Percentiles rank a stretch among this genome's conserved stretches.
Conservation (phyloP, 92 coral and sea anemone genomes). For the Heteractis magnifica region DNA sequence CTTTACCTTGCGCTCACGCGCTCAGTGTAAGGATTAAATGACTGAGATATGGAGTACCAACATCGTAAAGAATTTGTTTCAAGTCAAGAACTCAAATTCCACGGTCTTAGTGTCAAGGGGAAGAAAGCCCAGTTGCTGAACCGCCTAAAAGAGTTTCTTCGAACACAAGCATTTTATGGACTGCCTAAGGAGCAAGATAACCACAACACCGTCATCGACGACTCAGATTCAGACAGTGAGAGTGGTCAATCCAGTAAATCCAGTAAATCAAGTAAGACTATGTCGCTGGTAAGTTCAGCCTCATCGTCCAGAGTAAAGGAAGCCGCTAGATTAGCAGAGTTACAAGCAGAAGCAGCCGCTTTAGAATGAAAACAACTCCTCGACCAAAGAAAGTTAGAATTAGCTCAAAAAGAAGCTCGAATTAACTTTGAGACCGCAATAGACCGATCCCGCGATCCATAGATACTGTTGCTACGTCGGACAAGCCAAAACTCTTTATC, state of each 20-base stretch:
- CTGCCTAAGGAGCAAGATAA: not conserved
- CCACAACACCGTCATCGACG: not conserved
- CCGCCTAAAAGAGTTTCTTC: not conserved
- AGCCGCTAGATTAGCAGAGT: not conserved
- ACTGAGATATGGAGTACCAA: not conserved
- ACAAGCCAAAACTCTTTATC: too few species aligned
- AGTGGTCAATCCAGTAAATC: not conserved
- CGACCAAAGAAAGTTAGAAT: not conserved
- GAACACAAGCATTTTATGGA: not conserved
- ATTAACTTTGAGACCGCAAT: constrained; percentile 31
- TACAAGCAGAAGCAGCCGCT: not conserved
- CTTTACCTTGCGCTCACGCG: too few species aligned
- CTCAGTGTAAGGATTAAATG: too few species aligned
- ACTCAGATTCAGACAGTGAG: not conserved
- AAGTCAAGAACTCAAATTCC: not conserved
- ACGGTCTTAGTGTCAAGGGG: not conserved
- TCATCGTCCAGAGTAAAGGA: not conserved
- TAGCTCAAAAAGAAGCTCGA: constrained; percentile 32
- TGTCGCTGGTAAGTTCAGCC: not conserved
- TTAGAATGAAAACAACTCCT: not conserved
- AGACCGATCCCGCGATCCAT: too few species aligned
- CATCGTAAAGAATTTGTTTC: not conserved
- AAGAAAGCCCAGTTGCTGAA: not conserved
- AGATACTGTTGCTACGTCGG: too few species aligned
- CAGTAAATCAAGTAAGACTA: not conserved